A percentile compares a stretch with the other conserved stretches of the same genome.
phyloP scores from a whole-genome alignment of 2,797 vertebrate genomes.

The Mormyrops boulengeri region DNA sequence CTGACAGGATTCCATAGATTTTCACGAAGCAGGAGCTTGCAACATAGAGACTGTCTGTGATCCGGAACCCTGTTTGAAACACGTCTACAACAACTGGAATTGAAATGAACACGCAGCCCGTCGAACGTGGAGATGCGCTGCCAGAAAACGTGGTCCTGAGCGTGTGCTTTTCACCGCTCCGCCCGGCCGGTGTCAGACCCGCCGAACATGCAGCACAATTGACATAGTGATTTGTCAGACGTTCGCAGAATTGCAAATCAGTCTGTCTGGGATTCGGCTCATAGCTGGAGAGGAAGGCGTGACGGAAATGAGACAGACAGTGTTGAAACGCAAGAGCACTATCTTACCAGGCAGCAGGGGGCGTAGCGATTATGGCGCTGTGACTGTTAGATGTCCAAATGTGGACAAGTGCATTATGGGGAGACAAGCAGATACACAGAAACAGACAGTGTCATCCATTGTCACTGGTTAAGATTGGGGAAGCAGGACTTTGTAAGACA shows the following conservation, averaged over 20 bases:
- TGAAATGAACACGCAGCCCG: not conserved
- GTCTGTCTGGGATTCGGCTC: not conserved
- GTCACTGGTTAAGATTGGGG: not conserved
- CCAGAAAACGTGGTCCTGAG: not conserved
- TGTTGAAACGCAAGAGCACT: not conserved
- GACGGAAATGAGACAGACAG: not conserved
- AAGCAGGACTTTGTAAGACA: not conserved
- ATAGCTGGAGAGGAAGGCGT: not conserved
- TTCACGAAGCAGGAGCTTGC: not conserved
- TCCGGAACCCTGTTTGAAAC: not conserved
- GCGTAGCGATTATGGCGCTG: not conserved
- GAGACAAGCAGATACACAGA: not conserved
- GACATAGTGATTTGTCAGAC: conserved; percentile 22
- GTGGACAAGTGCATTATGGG: not conserved
- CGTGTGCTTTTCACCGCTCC: not conserved
- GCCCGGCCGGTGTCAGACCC: not conserved
- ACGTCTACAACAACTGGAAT: not conserved
- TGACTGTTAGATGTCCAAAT: not conserved
- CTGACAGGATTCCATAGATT: not conserved
- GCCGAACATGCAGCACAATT: not conserved
- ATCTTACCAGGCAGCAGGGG: not conserved
- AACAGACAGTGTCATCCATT: not conserved
- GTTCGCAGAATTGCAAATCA: conserved; percentile 23
- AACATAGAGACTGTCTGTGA: not conserved
- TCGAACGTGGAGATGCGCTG: not conserved